Evolutionary conservation across 2,888 invertebrate genomes (phyloP), one percentile per base, ranked within the genome.

Genomic region (Ectemnius cavifrons): DNA sequence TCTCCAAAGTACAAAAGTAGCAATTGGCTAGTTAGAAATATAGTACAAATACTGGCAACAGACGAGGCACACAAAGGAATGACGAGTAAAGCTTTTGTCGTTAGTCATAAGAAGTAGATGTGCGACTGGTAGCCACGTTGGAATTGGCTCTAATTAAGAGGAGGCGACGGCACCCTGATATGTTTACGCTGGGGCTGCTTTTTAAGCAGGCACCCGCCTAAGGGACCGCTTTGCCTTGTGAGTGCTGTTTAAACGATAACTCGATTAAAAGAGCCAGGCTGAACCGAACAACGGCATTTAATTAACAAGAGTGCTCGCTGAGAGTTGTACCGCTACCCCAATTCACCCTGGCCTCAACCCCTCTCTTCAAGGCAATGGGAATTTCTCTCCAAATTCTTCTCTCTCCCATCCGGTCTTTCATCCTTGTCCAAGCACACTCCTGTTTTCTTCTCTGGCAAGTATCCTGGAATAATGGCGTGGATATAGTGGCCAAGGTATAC

Each of bases 271-370:
- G 85, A 82, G 82, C 83, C 74, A 70, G 79, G 79, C 83, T 78
- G 84, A 87, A 83, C 80, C 84, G 85, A 87, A 88, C 88, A 89
- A 88, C 88, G 87, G 87, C 85, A 86, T 86, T 87, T 86, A 88
- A 87, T 89, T 89, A 89, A 87, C 86, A 86, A 87, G 87, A 89
- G 88, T 88, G 86, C 87, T 87, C 83, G 75, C 81, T 74, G 83
- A 84, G 85, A 86, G 86, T 84, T 86, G 86, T 76, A 76, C 83
- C 67, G 47, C 69, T 67, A 68, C 57, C 73, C 63, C 62, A 63
- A 67, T 73, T 78, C 71, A 71, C 49, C 71, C 47, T 63, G 71
- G 47, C 71, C 71, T 71, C 37, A 37, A 11, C 37, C 37, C 11
- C 37, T 74, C 69, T 70, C 60, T n/a, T 14, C 37, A 4, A 37